These are phyloP conservation scores for Drosophila emarginata DNA, from an alignment of 2,888 invertebrate species.

Conservation along the genomic window DNA sequence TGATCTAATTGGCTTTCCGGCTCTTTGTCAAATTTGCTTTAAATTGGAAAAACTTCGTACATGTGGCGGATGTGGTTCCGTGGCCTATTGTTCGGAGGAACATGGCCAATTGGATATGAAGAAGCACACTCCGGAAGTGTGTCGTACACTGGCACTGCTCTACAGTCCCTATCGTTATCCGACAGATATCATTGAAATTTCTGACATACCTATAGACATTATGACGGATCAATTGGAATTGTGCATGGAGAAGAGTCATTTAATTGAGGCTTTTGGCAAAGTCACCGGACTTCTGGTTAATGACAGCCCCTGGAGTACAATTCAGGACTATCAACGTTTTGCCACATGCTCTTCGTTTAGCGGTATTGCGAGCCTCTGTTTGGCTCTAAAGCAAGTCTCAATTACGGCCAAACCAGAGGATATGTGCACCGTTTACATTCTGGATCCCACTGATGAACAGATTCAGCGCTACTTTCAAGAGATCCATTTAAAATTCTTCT, in stretches of 20 bases:
- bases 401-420: constrained; percentile 27
- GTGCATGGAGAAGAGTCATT: constrained; percentile 43
- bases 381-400: constrained; percentile 47
- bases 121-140: constrained; percentile 57
- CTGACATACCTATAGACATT: not conserved
- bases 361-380: constrained; percentile 69
- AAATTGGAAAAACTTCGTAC: constrained; percentile 38
- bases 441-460: constrained; percentile 63
- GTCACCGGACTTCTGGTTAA: constrained; percentile 48
- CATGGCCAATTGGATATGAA: constrained; percentile 55
- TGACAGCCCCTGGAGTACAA: constrained; percentile 41
- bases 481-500: constrained; percentile 70
- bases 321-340: constrained; percentile 63
- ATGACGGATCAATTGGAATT: not conserved
- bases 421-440: constrained; percentile 48
- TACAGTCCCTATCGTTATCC: constrained; percentile 66
- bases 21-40: constrained; percentile 70
- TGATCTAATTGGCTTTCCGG: constrained; percentile 73
- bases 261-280: constrained; percentile 50
- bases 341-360: constrained; percentile 71
- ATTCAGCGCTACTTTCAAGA: constrained; percentile 62
- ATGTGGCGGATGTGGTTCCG: constrained; percentile 60
- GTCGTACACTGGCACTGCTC: constrained; percentile 62
- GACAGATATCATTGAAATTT: not conserved
- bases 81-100: constrained; percentile 68